A percentile compares a stretch with the other conserved stretches of the same genome.
These are phyloP conservation scores for Onchidella celtica DNA, from an alignment of 2,888 invertebrate genomes.

Conservation along the genomic window DNA sequence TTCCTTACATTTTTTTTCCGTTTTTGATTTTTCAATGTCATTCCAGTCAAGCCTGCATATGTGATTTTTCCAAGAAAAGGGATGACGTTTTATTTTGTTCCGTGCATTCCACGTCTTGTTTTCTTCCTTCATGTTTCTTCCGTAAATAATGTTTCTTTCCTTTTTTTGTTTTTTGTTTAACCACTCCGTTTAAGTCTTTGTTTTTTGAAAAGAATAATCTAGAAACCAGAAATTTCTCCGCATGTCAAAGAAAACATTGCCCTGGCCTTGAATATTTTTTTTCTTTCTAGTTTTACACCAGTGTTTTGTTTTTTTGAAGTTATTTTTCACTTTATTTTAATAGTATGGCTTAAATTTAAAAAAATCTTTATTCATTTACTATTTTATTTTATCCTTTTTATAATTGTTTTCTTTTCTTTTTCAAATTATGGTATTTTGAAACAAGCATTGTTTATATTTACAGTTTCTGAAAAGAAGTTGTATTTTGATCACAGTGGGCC, in stretches of 20 bases:
- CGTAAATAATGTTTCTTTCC: no score
- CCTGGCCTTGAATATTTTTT: background rate
- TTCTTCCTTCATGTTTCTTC: background rate
- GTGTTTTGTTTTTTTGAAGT: background rate
- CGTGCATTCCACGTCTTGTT: background rate
- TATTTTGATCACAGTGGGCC: background rate
- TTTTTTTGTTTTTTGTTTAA: no score
- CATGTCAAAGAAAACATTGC: background rate
- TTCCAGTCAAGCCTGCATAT: no score
- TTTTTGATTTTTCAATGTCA: no score
- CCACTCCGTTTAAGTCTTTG: no score
- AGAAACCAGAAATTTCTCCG: background rate
- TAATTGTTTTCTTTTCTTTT: slow-evolving; percentile 12
- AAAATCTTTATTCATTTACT: background rate
- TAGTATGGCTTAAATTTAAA: no score
- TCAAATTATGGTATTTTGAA: background rate
- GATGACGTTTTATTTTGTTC: background rate
- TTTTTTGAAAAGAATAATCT: background rate
- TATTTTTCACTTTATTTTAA: background rate
- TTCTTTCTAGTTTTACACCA: background rate
- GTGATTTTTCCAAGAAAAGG: no score
- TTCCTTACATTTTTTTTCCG: no score
- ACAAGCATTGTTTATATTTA: background rate
- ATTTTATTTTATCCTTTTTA: background rate
- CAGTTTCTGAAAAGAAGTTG: background rate